Base-by-base conservation (phyloP, 2,888 invertebrate species). In the Hydraecia micacea region DNA sequence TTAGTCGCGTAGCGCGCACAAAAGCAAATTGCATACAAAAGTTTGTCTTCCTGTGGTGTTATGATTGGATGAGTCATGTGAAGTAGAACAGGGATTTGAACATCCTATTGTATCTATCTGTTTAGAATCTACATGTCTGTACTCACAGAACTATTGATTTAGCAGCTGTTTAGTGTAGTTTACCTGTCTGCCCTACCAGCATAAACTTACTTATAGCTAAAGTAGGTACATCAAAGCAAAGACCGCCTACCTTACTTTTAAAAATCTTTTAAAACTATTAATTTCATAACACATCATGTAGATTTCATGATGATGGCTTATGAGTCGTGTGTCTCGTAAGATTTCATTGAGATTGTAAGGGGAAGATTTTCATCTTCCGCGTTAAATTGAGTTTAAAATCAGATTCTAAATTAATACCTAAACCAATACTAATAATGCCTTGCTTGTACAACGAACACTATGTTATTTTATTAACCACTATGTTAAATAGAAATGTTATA, bases 11-110 rank as follows among this genome's bases (percentile, higher is more conserved):
- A 81, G 77, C 73, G 81, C 85, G 73, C 69, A 82, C 86, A 76
- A 86, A 86, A 85, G 81, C 88, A 85, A 90, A 88, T 87, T 87
- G 89, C 85, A 89, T 89, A 88, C 85, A 89, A 88, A 88, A 88
- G 86, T 86, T 90, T 76, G 83, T 90, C 89, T 90, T 89, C 89
- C 89, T 89, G 89, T 83, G 81, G 81, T 86, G 86, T 85, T 90
- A 89, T 87, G 89, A 89, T 90, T 90, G 89, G 73, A 79, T 90
- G 87, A 89, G 79, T 89, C 87, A 88, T 78, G 81, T 78, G 89
- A 86, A 86, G 68, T 88, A 81, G 89, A 86, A 82, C 89, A 86
- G 80, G 75, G 86, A 89, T 88, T 80, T 78, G 80, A 80, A 82
- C 86, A 84, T 87, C 87, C 86, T 88, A 89, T 84, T 88, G 81